Percentiles rank a stretch among this genome's conserved stretches.
phyloP scores from a whole-genome alignment of 2,113 vertebrate genomes.

The Thunnus maccoyii region DNA sequence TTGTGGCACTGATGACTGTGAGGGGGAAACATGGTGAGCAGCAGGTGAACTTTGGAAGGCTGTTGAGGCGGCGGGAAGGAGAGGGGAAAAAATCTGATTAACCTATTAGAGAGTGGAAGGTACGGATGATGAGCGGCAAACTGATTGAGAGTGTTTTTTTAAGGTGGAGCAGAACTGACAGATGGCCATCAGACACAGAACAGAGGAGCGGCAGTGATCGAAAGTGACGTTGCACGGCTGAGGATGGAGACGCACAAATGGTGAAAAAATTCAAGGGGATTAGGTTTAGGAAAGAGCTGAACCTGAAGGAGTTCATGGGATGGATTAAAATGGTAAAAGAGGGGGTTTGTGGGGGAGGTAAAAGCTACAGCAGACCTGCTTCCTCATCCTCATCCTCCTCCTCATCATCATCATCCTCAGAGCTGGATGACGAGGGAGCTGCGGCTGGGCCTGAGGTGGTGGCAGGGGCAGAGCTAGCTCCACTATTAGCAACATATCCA shows the following conservation, averaged over 20 bases:
- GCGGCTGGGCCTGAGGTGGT: constrained; percentile 87
- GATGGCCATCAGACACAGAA: constrained; percentile 16
- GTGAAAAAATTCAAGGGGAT: background rate
- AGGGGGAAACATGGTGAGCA: background rate
- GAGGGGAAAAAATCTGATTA: constrained; percentile 25
- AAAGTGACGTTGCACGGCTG: background rate
- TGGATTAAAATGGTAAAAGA: constrained; percentile 1
- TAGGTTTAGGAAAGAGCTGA: background rate
- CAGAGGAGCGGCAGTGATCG: background rate
- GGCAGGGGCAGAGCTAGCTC: constrained; percentile 89
- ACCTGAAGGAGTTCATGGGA: constrained; percentile 20
- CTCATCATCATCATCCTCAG: constrained; percentile 97
- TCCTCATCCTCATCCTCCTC: constrained; percentile 96
- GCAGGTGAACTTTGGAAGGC: background rate
- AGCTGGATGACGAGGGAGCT: constrained; percentile 94
- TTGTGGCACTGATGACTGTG: background rate
- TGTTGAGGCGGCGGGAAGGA: background rate
- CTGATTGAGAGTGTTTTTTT: background rate
- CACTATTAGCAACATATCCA: constrained; percentile 96
- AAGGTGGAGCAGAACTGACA: constrained; percentile 13
- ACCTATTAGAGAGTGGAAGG: constrained; percentile 20
- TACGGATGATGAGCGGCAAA: background rate
- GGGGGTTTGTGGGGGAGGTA: constrained; percentile 55
- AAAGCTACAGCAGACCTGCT: constrained; percentile 99
- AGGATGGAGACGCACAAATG: background rate